A percentile compares a stretch with the other conserved stretches of the same genome.
Evolutionary conservation across 2,888 invertebrate species (phyloP).

Genomic region (Heliconius charithonia): DNA sequence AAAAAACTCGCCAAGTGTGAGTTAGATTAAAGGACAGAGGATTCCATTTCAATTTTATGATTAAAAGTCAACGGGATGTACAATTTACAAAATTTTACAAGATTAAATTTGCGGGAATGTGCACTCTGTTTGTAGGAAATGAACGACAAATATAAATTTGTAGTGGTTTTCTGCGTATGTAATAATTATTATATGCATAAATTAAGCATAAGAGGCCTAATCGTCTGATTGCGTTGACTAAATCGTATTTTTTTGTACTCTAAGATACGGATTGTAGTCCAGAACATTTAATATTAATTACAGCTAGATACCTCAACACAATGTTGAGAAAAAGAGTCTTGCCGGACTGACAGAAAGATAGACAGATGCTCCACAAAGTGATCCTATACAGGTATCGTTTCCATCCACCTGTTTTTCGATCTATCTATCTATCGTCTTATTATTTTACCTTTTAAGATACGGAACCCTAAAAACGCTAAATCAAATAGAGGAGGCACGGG

Average conservation of each 20-base stretch:
- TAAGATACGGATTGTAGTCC: too few species aligned
- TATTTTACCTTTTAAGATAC: not conserved
- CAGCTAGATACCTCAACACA: not conserved
- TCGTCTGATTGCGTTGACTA: not conserved
- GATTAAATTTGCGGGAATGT: not conserved
- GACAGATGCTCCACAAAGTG: not conserved
- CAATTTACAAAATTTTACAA: not conserved
- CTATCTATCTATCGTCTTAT: not conserved
- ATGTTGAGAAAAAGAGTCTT: not conserved
- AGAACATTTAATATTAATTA: too few species aligned
- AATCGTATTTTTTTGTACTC: not conserved
- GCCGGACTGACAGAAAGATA: not conserved
- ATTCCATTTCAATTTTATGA: not conserved
- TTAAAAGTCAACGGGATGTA: not conserved
- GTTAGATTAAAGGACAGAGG: not conserved
- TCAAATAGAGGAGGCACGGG: constrained; percentile 45
- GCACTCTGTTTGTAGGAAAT: not conserved
- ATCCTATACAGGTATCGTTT: not conserved
- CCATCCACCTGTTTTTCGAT: not conserved
- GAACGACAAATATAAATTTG: not conserved
- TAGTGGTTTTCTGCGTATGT: not conserved
- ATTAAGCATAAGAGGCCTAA: not conserved
- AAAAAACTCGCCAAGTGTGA: constrained; percentile 41
- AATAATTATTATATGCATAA: too few species aligned
- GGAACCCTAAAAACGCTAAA: constrained; percentile 36